phyloP scores from a whole-genome alignment of 64 coral and sea anemone genomes.

The Pachyseris speciosa region DNA sequence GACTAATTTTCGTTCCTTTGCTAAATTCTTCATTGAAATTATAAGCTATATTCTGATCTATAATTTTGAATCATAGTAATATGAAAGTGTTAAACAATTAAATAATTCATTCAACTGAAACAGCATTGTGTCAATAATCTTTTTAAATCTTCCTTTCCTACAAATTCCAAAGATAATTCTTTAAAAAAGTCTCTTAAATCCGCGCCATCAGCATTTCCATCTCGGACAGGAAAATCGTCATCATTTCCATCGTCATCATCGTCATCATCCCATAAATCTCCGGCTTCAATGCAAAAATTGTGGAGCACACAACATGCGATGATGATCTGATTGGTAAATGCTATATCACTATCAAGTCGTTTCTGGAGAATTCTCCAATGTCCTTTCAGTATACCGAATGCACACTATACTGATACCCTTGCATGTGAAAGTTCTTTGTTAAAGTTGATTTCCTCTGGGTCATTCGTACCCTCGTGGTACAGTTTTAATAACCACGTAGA shows the following conservation, averaged over 20 bases:
- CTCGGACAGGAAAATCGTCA: neutral
- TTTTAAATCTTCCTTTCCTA: neutral
- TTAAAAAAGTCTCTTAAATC: constrained; percentile 46
- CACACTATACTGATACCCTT: constrained; percentile 42
- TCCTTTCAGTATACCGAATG: constrained; percentile 60
- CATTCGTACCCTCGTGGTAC: constrained; percentile 22
- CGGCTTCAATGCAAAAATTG: constrained; percentile 46
- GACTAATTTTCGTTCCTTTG: neutral
- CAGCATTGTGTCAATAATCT: neutral
- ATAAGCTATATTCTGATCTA: neutral
- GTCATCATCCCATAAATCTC: constrained; percentile 52
- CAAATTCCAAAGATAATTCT: constrained; percentile 6
- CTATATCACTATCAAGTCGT: constrained; percentile 26
- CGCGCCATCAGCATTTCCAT: constrained; percentile 43
- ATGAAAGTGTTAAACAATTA: neutral
- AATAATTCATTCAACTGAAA: neutral
- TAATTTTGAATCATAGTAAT: neutral
- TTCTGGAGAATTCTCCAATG: constrained; percentile 48
- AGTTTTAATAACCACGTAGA: constrained; percentile 48
- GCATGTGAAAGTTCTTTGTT: constrained; percentile 43
- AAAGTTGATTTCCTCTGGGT: constrained; percentile 16
- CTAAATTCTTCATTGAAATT: neutral
- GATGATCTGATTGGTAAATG: constrained; percentile 5
- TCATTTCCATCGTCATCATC: constrained; percentile 36
- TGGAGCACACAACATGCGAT: constrained; percentile 34